Evolutionary conservation across 1,140 invertebrate genomes (phyloP), one percentile per base, ranked within the genome.

Genomic region (Drosophila ercepeae): DNA sequence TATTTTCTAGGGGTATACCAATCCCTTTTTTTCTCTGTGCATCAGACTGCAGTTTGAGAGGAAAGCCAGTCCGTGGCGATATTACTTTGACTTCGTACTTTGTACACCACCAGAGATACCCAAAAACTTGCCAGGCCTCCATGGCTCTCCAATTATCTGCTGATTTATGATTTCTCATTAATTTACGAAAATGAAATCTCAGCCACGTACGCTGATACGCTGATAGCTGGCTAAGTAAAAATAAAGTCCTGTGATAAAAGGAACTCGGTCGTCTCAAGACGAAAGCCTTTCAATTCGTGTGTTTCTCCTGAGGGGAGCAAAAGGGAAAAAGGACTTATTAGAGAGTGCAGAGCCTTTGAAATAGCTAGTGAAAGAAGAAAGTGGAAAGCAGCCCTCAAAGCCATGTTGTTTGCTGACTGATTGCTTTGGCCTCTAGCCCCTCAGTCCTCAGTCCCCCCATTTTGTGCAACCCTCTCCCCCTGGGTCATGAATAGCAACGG

Each of bases 331-430:
- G 14, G 42, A 64, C 60, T 64, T 64, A 49, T 64, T 61, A 64
- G 60, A 49, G 60, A 61, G 60, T 16, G 29, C 16, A 48, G 25
- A 45, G 29, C 46, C 63, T 67, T 67, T 65, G 63, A 67, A 67
- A 36, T 7, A 44, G 63, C 39, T 16, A 44, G 34, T 45, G 68
- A 34, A 19, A 23, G 39, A 60, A 60, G 59, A 29, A 42, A 42
- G 39, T 42, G 46, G 64, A 54, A 49, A 58, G 68, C 67, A 71
- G 58, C 36, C 45, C 57, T 73, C 68, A 73, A 73, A 73, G 69
- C 57, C 69, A 49, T 73, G 69, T 73, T 83, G 63, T 75, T 69
- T 76, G 77, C 74, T 84, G 81, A 84, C 81, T 84, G 81, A 84
- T 81, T 86, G 77, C 81, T 86, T 82, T 81, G 71, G 57, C 57